Percentiles rank a stretch among this genome's conserved stretches.
Conservation (phyloP, 2,888 invertebrate species). For the Muschampia plurimacula region DNA sequence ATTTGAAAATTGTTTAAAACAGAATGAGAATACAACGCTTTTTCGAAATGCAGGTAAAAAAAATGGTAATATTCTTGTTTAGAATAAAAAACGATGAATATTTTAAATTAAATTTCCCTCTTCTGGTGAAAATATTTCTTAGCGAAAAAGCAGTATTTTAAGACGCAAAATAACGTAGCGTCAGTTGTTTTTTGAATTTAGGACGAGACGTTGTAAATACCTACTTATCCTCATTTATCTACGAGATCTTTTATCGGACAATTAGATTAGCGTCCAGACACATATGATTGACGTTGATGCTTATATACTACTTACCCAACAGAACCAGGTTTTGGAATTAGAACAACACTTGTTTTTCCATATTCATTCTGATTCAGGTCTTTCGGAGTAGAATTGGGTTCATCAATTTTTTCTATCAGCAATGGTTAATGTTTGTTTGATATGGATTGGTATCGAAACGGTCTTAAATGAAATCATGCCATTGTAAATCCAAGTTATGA, state of each 20-base stretch:
- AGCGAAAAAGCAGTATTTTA: background rate
- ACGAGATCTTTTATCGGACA: background rate
- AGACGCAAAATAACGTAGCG: background rate
- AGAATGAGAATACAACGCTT: no score
- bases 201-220: conserved; percentile 12
- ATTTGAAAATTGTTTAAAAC: background rate
- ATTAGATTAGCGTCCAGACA: conserved; percentile 1
- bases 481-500: no score
- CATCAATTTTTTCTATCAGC: background rate
- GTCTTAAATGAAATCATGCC: no score
- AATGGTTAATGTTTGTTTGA: no score
- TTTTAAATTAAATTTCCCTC: no score
- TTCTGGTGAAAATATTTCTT: no score
- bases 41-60: no score
- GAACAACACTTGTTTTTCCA: background rate
- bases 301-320: background rate
- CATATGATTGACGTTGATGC: background rate
- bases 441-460: no score
- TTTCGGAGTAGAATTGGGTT: background rate
- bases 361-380: background rate
- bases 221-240: conserved; percentile 4
- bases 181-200: background rate
- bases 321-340: background rate
- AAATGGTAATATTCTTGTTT: no score
- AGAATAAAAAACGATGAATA: no score